A percentile compares a stretch with the other conserved stretches of the same genome.
These are phyloP conservation scores for Triplophysa dalaica DNA, from an alignment of 2,113 vertebrate genomes.

Conservation along the genomic window DNA sequence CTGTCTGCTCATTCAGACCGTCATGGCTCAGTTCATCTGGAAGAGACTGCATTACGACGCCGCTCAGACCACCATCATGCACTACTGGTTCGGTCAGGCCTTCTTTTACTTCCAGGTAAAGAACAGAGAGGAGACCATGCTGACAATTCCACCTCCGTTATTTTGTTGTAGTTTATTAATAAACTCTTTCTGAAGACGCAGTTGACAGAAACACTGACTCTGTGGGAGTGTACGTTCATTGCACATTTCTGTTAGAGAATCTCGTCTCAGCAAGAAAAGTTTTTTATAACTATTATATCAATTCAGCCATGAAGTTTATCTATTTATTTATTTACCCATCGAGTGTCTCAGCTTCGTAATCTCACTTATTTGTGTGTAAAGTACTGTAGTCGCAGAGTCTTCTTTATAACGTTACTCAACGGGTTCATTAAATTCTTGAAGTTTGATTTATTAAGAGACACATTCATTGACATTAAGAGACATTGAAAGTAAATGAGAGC, in stretches of 20 bases:
- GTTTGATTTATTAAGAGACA: neutral
- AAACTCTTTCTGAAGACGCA: too few species aligned
- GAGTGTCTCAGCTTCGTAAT: neutral
- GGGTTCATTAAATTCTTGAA: neutral
- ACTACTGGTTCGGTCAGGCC: conserved; percentile 97
- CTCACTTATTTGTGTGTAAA: neutral
- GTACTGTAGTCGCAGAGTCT: neutral
- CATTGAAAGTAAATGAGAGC: neutral
- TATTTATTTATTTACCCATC: neutral
- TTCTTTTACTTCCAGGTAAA: conserved; percentile 98
- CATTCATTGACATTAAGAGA: neutral
- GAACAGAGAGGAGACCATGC: neutral
- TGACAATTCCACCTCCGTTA: too few species aligned
- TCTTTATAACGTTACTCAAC: neutral
- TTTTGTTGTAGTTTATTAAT: too few species aligned
- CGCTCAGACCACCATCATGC: conserved; percentile 88
- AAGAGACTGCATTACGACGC: conserved; percentile 81
- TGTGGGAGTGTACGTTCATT: conserved; percentile 1
- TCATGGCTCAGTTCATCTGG: conserved; percentile 88
- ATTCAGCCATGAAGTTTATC: neutral
- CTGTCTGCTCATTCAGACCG: conserved; percentile 83
- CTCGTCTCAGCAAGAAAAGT: neutral
- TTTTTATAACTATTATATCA: neutral
- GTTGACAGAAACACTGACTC: too few species aligned
- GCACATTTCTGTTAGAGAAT: conserved; percentile 1